Conservation (phyloP, 2,113 vertebrate species). For the Halichoeres trimaculatus region DNA sequence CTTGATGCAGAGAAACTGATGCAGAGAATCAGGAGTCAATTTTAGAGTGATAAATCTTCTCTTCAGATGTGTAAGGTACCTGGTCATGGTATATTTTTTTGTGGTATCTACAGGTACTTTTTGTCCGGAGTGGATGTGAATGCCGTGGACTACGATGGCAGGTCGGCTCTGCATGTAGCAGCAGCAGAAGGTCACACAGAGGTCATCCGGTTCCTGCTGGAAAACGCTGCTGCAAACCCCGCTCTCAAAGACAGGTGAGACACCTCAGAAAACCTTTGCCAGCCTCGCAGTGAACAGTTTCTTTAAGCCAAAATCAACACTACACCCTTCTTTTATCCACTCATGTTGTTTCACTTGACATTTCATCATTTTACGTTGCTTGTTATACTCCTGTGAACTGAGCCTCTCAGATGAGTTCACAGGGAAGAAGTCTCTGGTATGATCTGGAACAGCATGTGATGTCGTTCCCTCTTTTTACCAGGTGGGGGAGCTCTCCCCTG, state of each 20-base stretch:
- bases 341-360: too few species aligned
- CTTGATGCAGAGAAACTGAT: too few species aligned
- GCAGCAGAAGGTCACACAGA: conserved; percentile 76
- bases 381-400: too few species aligned
- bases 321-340: too few species aligned
- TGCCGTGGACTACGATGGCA: conserved; percentile 78
- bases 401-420: too few species aligned
- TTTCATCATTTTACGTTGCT: too few species aligned
- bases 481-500: conserved; percentile 78
- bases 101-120: conserved; percentile 69
- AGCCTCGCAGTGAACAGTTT: too few species aligned
- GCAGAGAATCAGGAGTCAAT: too few species aligned
- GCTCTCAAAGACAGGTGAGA: conserved; percentile 73
- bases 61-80: too few species aligned
- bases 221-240: conserved; percentile 69
- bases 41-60: not conserved
- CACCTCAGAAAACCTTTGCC: too few species aligned
- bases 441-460: not conserved
- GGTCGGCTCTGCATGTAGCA: conserved; percentile 78
- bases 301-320: too few species aligned
- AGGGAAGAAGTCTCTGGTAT: too few species aligned
- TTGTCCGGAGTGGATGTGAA: conserved; percentile 77
- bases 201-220: conserved; percentile 76
- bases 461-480: conserved; percentile 44
- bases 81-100: conserved; percentile 4